Conservation (phyloP, 2,888 invertebrate genomes). For the Tinea pellionella region DNA sequence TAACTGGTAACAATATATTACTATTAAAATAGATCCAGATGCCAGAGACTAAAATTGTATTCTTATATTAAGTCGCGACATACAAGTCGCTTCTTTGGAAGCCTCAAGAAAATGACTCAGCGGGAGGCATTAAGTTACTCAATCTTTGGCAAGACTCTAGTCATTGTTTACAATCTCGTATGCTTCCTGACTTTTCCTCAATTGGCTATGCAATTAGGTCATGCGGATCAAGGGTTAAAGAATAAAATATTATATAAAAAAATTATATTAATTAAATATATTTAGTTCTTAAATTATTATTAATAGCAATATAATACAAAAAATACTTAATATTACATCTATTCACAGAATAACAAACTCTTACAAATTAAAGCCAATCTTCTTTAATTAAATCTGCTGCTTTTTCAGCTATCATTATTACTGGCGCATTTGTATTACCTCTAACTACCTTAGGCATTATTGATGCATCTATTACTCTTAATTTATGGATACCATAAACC, state of each 20-base stretch:
- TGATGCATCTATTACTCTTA: slow-evolving; percentile 77
- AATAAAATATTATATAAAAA: not conserved
- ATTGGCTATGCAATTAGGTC: not conserved
- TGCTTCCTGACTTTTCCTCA: slow-evolving; percentile 2
- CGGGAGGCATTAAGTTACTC: not conserved
- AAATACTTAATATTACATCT: not conserved
- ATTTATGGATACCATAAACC: slow-evolving; percentile 71
- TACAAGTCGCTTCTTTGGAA: not conserved
- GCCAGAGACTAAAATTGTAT: not conserved
- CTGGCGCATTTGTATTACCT: slow-evolving; percentile 86
- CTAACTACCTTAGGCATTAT: slow-evolving; percentile 73
- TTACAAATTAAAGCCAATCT: slow-evolving; percentile 30
- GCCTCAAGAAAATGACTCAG: slow-evolving; percentile 5
- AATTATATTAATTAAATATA: too few species aligned
- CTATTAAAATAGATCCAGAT: too few species aligned
- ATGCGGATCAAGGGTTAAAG: not conserved
- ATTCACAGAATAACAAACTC: too few species aligned
- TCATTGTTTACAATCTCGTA: slow-evolving; percentile 3
- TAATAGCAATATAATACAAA: not conserved
- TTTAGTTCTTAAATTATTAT: not conserved
- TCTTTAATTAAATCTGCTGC: slow-evolving; percentile 82
- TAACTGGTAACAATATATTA: too few species aligned
- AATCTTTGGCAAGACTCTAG: not conserved
- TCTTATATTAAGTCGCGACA: not conserved
- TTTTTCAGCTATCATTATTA: slow-evolving; percentile 89